Conservation (phyloP, 2,797 vertebrate species). For the Notoglanidium macrostoma region DNA sequence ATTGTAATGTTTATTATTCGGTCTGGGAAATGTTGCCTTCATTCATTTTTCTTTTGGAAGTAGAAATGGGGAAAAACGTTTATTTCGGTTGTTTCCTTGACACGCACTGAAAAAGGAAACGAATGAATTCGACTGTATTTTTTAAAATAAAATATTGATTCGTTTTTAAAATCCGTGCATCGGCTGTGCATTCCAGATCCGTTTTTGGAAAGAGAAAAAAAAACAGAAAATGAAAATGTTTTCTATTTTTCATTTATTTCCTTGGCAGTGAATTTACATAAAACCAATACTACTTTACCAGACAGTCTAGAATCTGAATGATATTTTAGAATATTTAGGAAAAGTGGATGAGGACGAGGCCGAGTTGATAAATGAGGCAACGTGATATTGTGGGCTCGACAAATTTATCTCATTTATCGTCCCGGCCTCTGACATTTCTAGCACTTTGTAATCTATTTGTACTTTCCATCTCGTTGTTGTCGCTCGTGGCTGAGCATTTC, state of each 20-base stretch:
- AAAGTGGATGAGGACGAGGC: background rate
- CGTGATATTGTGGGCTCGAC: background rate
- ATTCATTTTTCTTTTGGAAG: background rate
- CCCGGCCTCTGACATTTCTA: background rate
- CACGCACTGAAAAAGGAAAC: background rate
- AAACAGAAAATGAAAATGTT: background rate
- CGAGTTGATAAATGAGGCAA: background rate
- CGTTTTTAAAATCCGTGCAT: background rate
- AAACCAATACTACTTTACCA: background rate
- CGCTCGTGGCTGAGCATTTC: background rate
- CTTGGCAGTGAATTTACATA: background rate
- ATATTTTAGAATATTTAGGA: background rate
- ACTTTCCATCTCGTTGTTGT: background rate
- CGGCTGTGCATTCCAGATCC: background rate
- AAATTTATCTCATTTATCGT: background rate
- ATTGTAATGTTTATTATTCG: background rate
- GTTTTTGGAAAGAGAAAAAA: background rate
- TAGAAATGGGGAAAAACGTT: background rate
- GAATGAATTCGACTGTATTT: background rate
- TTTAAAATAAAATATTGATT: background rate
- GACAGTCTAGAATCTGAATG: background rate
- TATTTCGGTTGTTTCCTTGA: background rate
- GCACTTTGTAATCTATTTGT: background rate
- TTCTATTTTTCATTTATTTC: background rate
- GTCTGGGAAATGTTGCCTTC: background rate